Evolutionary conservation across 1,140 invertebrate genomes (phyloP).

Genomic region (Drosophila ananassae): DNA sequence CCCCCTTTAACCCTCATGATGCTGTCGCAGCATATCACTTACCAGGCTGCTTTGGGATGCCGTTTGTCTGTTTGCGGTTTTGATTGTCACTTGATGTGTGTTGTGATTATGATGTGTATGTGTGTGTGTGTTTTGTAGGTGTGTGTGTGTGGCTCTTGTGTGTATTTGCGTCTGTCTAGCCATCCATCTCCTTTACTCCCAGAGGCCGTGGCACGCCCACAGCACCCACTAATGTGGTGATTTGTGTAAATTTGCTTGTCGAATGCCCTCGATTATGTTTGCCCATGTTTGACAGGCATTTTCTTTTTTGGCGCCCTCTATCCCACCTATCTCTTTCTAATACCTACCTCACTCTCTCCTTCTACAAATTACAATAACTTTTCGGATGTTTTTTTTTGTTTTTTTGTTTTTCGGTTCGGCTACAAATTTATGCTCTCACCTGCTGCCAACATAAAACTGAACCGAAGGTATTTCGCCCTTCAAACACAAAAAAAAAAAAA

Average conservation of each 20-base stretch:
- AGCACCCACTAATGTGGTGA: slow-evolving; percentile 64
- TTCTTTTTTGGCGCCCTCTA: slow-evolving; percentile 3
- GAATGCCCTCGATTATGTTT: slow-evolving; percentile 73
- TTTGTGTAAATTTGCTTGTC: slow-evolving; percentile 80
- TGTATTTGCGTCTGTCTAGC: slow-evolving; percentile 12
- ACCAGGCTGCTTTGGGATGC: slow-evolving; percentile 63
- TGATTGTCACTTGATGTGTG: slow-evolving; percentile 82
- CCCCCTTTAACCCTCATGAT: not conserved
- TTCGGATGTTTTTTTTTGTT: not conserved
- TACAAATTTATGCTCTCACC: slow-evolving; percentile 45
- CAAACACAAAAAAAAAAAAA: slow-evolving; percentile 2
- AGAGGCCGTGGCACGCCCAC: slow-evolving; percentile 20
- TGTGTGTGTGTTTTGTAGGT: slow-evolving; percentile 15
- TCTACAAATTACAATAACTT: slow-evolving; percentile 9
- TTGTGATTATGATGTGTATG: slow-evolving; percentile 73
- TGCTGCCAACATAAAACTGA: slow-evolving; percentile 48
- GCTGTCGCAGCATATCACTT: slow-evolving; percentile 60
- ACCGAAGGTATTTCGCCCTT: slow-evolving; percentile 9
- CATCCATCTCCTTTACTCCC: slow-evolving; percentile 11
- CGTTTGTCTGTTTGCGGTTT: slow-evolving; percentile 81
- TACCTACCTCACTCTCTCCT: not conserved
- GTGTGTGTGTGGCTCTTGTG: slow-evolving; percentile 17
- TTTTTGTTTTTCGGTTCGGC: not conserved
- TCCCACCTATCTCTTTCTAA: not conserved
- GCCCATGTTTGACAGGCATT: slow-evolving; percentile 50